A percentile compares a stretch with the other conserved stretches of the same genome.
phyloP scores from a whole-genome alignment of 2,888 invertebrate species.

The Tetheella fluctuosa region DNA sequence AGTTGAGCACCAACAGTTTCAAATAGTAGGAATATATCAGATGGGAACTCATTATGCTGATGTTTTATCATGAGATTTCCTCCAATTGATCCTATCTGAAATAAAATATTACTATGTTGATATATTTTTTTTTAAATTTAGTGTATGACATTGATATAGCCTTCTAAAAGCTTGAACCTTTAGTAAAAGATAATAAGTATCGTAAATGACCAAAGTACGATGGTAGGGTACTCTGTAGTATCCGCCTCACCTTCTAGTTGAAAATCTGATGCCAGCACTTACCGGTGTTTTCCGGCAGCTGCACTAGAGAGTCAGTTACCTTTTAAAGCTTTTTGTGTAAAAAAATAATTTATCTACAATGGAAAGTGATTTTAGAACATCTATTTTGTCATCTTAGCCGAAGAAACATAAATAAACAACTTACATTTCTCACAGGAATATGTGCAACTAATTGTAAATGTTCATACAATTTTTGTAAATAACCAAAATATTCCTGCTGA shows the following conservation, averaged over 20 bases:
- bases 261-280: too few relatives aligned
- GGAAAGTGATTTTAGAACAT: too few relatives aligned
- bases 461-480: slow-evolving; percentile 82
- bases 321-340: too few relatives aligned
- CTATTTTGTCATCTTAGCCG: background rate
- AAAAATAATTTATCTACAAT: too few relatives aligned
- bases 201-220: too few relatives aligned
- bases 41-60: slow-evolving; percentile 86
- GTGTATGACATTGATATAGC: too few relatives aligned
- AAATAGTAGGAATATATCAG: slow-evolving; percentile 86
- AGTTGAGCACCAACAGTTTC: slow-evolving; percentile 61
- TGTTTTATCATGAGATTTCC: slow-evolving; percentile 89
- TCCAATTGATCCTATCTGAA: slow-evolving; percentile 86
- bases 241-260: too few relatives aligned
- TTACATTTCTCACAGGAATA: slow-evolving; percentile 88
- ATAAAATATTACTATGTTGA: slow-evolving; percentile 21
- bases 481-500: slow-evolving; percentile 75
- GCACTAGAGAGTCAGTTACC: too few relatives aligned
- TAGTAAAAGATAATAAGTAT: too few relatives aligned
- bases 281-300: too few relatives aligned
- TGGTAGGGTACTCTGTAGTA: too few relatives aligned
- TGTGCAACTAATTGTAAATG: slow-evolving; percentile 88
- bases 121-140: too few relatives aligned
- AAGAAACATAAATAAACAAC: slow-evolving; percentile 33
- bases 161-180: slow-evolving; percentile 8